Evolutionary conservation across 2,113 vertebrate genomes (phyloP).

Genomic region (Pycnonotus jocosus): DNA sequence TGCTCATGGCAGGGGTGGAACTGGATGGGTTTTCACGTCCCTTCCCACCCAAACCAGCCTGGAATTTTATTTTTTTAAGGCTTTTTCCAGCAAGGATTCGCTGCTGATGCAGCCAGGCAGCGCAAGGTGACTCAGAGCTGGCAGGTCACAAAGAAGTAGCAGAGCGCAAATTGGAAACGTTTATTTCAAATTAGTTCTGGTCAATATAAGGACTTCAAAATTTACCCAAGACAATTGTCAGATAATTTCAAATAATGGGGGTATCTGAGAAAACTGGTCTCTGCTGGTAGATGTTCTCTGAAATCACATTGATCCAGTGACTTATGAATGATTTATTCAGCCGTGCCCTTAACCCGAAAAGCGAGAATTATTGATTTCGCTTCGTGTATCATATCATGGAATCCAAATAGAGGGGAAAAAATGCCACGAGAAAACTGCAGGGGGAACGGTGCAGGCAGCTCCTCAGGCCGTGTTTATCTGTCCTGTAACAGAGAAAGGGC

Average conservation of each 20-base stretch:
- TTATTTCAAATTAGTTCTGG: not conserved
- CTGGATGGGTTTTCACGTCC: not conserved
- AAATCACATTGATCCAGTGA: not conserved
- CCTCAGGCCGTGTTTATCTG: not conserved
- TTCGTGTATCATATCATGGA: not conserved
- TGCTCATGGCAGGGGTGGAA: not conserved
- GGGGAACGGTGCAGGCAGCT: not conserved
- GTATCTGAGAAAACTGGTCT: not conserved
- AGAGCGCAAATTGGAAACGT: not conserved
- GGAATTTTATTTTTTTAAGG: not conserved
- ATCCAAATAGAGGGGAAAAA: not conserved
- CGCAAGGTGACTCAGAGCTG: not conserved
- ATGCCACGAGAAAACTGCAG: not conserved
- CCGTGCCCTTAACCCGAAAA: not conserved
- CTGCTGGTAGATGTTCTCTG: not conserved
- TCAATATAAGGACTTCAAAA: not conserved
- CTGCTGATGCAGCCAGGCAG: not conserved
- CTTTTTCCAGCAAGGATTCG: not conserved
- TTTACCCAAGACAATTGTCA: not conserved
- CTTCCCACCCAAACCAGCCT: not conserved
- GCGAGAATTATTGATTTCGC: not conserved
- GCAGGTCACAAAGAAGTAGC: not conserved
- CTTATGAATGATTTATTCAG: conserved; percentile 8
- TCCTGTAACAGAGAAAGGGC: not conserved
- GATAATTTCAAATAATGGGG: not conserved